Conservation (phyloP, 2,888 invertebrate species). For the Argynnis bischoffii region DNA sequence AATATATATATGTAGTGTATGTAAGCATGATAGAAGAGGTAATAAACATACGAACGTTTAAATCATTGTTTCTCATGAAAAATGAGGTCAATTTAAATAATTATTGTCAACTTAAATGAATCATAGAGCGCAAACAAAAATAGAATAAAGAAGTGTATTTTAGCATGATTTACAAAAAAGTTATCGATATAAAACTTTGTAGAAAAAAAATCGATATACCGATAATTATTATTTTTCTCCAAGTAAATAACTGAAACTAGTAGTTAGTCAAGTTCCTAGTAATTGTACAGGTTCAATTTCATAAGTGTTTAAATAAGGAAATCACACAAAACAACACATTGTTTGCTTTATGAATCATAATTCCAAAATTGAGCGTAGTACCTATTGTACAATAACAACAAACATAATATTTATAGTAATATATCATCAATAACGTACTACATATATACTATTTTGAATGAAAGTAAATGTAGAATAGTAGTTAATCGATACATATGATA, state of each 20-base stretch:
- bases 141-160: not conserved
- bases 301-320: slow-evolving; percentile 18
- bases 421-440: no score
- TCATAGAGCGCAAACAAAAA: not conserved
- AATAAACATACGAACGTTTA: not conserved
- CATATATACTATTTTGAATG: no score
- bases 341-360: slow-evolving; percentile 30
- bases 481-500: no score
- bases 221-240: no score
- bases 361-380: not conserved
- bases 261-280: not conserved
- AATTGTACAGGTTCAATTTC: slow-evolving; percentile 8
- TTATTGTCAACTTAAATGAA: not conserved
- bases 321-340: slow-evolving; percentile 20
- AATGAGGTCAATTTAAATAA: not conserved
- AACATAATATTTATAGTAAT: no score
- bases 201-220: no score
- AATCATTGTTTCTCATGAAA: not conserved
- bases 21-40: not conserved
- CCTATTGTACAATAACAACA: no score
- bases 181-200: no score
- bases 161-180: no score
- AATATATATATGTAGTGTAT: no score
- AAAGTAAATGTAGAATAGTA: no score
- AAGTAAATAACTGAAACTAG: no score